Base-by-base conservation (phyloP, 1,140 invertebrate genomes). In the Drusus annulatus region DNA sequence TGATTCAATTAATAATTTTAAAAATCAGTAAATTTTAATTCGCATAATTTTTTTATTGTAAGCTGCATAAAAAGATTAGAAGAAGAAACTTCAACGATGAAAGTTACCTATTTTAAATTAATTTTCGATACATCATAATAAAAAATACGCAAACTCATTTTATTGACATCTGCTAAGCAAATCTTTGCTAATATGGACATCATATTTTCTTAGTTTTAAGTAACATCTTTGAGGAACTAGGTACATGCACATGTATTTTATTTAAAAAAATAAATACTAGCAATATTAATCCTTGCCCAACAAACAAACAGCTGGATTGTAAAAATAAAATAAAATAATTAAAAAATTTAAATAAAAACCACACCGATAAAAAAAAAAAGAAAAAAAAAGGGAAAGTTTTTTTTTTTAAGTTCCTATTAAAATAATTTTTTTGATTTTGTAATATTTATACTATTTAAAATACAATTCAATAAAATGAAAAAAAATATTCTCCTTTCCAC, bases 331-430 rank as follows among this genome's bases (percentile, higher is more conserved):
- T 23, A 23, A 60, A 60, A 13, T 5, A 21, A 56, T 10, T 23
- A 60, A 60, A 60, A 60, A 60, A 23, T 8, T 0, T 13, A 45
- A 45, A 45, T 45, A 45, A 45, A 45, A 10, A 45, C 36, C 36
- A 45, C 10, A 45, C 36, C 36, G 36, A 8, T 58, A 8, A 5
- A 58, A 56, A 60, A 60, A 60, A 21, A 60, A 60, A 21, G 15
- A 68, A 8, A 8, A 68, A 68, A 68, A 68, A 36, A 68, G 50
- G 8, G 8, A 45, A 45, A 68, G 31, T 68, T 68, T 36, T 65
- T 65, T n/a, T 68, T 68, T 36, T 65, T 65, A n/a, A n/a, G n/a
- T n/a, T n/a, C n/a, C n/a, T n/a, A 16, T 25, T 68, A 68, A 36
- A 36, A 36, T 31, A 68, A 8, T 13, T 45, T 45, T n/a, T 45